Evolutionary conservation across 2,888 invertebrate species (phyloP).

Genomic region (Mactromeris polynyma): DNA sequence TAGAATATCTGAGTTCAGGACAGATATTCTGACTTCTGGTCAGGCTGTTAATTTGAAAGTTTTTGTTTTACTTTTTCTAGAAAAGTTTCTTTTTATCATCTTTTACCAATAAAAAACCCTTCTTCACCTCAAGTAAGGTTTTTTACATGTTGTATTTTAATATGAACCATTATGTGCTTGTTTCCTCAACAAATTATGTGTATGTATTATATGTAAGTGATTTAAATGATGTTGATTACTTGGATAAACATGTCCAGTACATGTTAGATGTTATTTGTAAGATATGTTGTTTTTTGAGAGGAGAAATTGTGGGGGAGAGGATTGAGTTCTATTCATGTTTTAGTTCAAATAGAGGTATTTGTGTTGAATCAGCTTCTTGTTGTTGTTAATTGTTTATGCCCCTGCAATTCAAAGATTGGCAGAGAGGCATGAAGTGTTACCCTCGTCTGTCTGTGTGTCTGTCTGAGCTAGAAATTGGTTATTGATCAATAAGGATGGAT

Average conservation of each 20-base stretch:
- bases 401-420: too few relatives aligned
- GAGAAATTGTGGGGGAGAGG: neutral
- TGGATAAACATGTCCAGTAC: neutral
- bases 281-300: neutral
- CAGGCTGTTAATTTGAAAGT: neutral
- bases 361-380: neutral
- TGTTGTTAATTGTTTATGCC: neutral
- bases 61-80: neutral
- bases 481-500: too few relatives aligned
- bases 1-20: neutral
- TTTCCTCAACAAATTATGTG: neutral
- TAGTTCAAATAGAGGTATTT: constrained; percentile 23
- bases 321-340: constrained; percentile 5
- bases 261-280: neutral
- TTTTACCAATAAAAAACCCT: neutral
- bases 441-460: too few relatives aligned
- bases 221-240: neutral
- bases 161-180: neutral
- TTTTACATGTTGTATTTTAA: neutral
- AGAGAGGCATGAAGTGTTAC: too few relatives aligned
- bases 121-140: neutral
- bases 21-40: neutral
- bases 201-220: neutral
- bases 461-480: too few relatives aligned
- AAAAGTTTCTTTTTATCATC: neutral